These are phyloP conservation scores for Drosophila mimica DNA, from an alignment of 2,888 invertebrate species.

Conservation along the genomic window DNA sequence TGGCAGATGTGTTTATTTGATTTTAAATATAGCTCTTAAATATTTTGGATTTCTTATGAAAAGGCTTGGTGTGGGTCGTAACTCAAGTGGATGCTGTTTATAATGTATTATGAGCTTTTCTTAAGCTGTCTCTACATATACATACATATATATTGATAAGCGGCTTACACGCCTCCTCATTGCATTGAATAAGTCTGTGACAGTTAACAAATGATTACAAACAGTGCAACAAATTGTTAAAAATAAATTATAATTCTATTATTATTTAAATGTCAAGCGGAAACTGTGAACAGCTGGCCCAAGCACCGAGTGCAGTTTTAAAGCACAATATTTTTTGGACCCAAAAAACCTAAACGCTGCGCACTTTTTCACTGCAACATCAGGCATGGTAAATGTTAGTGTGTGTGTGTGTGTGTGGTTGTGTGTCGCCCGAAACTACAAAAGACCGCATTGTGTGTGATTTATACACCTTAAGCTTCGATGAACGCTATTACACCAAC, in stretches of 20 bases:
- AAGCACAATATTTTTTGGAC: constrained; percentile 70
- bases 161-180: constrained; percentile 75
- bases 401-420: constrained; percentile 35
- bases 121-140: constrained; percentile 10
- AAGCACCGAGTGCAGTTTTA: constrained; percentile 50
- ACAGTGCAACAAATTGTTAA: constrained; percentile 79
- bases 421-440: constrained; percentile 73
- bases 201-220: constrained; percentile 82
- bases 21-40: constrained; percentile 80
- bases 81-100: constrained; percentile 57
- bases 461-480: constrained; percentile 81
- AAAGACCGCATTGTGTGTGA: constrained; percentile 81
- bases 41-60: constrained; percentile 72
- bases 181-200: constrained; percentile 49
- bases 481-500: constrained; percentile 77
- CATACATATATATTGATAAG: constrained; percentile 47
- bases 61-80: constrained; percentile 22
- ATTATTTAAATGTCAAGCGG: constrained; percentile 77
- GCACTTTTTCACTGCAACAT: constrained; percentile 70
- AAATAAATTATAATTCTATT: constrained; percentile 80
- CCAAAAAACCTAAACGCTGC: constrained; percentile 53
- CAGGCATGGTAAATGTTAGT: constrained; percentile 8
- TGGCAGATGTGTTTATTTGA: constrained; percentile 79
- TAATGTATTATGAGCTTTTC: constrained; percentile 48
- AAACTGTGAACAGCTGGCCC: constrained; percentile 69